phyloP scores from a whole-genome alignment of 2,888 invertebrate species.

The Philonicus albiceps region DNA sequence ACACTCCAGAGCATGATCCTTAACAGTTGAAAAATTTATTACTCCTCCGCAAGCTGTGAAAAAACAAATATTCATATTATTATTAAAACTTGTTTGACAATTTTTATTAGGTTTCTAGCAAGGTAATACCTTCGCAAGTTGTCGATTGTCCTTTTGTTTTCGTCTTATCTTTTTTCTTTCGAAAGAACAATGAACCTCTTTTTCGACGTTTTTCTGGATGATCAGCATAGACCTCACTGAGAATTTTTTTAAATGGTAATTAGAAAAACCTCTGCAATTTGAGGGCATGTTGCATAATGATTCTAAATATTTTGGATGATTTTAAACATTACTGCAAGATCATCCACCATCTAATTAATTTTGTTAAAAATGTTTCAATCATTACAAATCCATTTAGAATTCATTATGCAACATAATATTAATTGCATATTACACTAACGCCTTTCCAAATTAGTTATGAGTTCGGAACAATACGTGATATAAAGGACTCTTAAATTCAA shows the following conservation, averaged over 20 bases:
- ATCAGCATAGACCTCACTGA: conserved; percentile 64
- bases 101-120: neutral
- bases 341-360: neutral
- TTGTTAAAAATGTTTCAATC: neutral
- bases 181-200: conserved; percentile 88
- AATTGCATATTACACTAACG: neutral
- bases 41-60: conserved; percentile 82
- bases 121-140: conserved; percentile 55
- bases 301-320: neutral
- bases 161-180: conserved; percentile 81
- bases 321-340: neutral
- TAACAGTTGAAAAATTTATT: conserved; percentile 87
- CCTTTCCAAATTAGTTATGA: neutral
- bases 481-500: neutral
- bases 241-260: neutral
- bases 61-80: neutral
- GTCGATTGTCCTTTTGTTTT: conserved; percentile 60
- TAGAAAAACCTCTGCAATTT: neutral
- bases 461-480: neutral
- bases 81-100: neutral
- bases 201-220: conserved; percentile 87
- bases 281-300: neutral
- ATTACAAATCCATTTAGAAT: neutral
- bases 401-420: neutral
- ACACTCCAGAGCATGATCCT: conserved; percentile 87